Percentiles rank a stretch among this genome's conserved stretches.
These are phyloP conservation scores for Cydia strobilella DNA, from an alignment of 1,140 invertebrate genomes.

Conservation along the genomic window DNA sequence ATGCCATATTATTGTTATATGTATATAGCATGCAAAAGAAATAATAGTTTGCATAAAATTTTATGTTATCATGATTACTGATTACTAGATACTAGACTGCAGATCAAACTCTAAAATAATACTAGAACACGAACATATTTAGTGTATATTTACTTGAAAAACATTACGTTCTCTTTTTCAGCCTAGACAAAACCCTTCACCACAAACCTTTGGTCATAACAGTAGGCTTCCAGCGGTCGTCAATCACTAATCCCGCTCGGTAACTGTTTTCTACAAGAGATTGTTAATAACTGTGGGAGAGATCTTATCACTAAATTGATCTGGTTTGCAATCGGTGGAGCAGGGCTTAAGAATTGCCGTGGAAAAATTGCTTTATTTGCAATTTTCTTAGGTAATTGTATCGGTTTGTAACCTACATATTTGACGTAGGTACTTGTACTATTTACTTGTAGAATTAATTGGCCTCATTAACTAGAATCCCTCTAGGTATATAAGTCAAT, in stretches of 20 bases:
- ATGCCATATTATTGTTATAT: no score
- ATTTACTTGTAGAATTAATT: no score
- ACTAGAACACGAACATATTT: not conserved
- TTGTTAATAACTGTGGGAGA: conserved; percentile 31
- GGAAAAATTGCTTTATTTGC: conserved; percentile 19
- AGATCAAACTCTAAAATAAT: no score
- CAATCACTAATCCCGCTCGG: conserved; percentile 31
- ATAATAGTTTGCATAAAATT: no score
- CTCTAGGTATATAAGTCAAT: not conserved
- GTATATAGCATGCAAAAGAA: no score
- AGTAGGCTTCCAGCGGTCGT: conserved; percentile 12
- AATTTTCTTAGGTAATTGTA: not conserved
- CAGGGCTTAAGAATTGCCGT: conserved; percentile 18
- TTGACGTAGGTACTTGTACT: no score
- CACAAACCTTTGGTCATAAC: not conserved
- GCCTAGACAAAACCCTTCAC: not conserved
- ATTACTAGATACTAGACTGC: no score
- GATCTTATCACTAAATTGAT: conserved; percentile 29
- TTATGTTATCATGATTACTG: no score
- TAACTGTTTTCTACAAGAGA: conserved; percentile 29
- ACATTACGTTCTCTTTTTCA: not conserved
- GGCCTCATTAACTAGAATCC: not conserved
- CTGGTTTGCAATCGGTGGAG: not conserved
- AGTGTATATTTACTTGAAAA: not conserved
- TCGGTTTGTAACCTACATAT: not conserved